Evolutionary conservation across 2,888 invertebrate genomes (phyloP).

Genomic region (Zygothrica quintamaculata): DNA sequence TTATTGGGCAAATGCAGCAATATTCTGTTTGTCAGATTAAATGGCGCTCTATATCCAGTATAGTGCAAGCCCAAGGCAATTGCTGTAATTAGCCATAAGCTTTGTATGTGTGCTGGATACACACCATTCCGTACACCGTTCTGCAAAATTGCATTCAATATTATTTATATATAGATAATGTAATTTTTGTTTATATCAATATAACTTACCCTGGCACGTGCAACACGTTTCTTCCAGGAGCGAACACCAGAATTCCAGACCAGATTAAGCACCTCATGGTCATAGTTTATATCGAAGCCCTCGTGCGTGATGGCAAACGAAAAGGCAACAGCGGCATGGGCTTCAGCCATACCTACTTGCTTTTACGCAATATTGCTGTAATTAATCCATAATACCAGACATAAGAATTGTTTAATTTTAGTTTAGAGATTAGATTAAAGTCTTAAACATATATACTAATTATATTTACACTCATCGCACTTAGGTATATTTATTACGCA

Average conservation of each 20-base stretch:
- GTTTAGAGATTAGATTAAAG: slow-evolving; percentile 43
- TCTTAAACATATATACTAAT: slow-evolving; percentile 13
- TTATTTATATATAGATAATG: too few species aligned
- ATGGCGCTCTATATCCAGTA: slow-evolving; percentile 91
- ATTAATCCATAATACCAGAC: slow-evolving; percentile 12
- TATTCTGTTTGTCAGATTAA: slow-evolving; percentile 91
- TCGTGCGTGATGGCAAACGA: slow-evolving; percentile 99
- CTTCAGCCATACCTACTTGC: slow-evolving; percentile 94
- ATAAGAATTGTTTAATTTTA: slow-evolving; percentile 26
- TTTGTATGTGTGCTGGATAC: slow-evolving; percentile 97
- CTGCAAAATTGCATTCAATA: too few species aligned
- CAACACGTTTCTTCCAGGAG: slow-evolving; percentile 97
- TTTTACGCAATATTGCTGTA: slow-evolving; percentile 27
- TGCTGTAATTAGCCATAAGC: slow-evolving; percentile 93
- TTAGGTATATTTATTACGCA: slow-evolving; percentile 31
- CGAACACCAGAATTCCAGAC: slow-evolving; percentile 97
- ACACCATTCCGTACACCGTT: slow-evolving; percentile 98
- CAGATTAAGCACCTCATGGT: slow-evolving; percentile 96
- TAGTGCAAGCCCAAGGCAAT: slow-evolving; percentile 92
- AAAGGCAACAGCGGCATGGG: slow-evolving; percentile 98
- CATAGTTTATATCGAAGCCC: slow-evolving; percentile 98
- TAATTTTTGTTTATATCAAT: too few species aligned
- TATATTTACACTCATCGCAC: slow-evolving; percentile 14
- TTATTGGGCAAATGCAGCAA: slow-evolving; percentile 90
- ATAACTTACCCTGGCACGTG: slow-evolving; percentile 92